A percentile compares a stretch with the other conserved stretches of the same genome.
Conservation (phyloP, 2,888 invertebrate genomes). For the Aromia moschata region DNA sequence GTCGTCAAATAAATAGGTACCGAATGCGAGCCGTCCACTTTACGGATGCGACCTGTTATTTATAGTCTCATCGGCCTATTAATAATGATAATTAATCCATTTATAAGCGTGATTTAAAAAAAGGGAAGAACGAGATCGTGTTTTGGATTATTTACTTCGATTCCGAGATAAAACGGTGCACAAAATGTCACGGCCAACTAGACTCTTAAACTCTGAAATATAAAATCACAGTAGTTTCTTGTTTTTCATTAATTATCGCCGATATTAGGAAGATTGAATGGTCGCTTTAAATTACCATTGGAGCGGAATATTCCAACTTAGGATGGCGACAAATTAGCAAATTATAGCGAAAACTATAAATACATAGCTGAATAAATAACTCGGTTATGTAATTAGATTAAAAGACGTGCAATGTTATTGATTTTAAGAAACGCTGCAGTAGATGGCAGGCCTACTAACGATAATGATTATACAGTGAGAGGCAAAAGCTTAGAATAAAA, state of each 20-base stretch:
- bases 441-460: no score
- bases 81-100: slow-evolving; percentile 15
- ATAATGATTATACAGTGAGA: no score
- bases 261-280: background rate
- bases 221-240: slow-evolving; percentile 16
- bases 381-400: no score
- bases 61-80: slow-evolving; percentile 1
- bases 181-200: slow-evolving; percentile 22
- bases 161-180: slow-evolving; percentile 6
- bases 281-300: background rate
- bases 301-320: slow-evolving; percentile 4
- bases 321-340: background rate
- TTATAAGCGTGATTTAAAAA: slow-evolving; percentile 10
- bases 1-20: no score
- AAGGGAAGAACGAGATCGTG: background rate
- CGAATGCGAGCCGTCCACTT: background rate
- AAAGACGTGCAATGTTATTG: no score
- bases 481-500: no score
- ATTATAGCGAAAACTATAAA: no score
- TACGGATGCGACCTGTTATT: background rate
- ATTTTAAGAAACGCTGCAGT: no score
- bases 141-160: slow-evolving; percentile 2
- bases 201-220: slow-evolving; percentile 5
- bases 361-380: no score
- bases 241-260: background rate